phyloP scores from a whole-genome alignment of 2,797 vertebrate species.

The Erithacus rubecula region DNA sequence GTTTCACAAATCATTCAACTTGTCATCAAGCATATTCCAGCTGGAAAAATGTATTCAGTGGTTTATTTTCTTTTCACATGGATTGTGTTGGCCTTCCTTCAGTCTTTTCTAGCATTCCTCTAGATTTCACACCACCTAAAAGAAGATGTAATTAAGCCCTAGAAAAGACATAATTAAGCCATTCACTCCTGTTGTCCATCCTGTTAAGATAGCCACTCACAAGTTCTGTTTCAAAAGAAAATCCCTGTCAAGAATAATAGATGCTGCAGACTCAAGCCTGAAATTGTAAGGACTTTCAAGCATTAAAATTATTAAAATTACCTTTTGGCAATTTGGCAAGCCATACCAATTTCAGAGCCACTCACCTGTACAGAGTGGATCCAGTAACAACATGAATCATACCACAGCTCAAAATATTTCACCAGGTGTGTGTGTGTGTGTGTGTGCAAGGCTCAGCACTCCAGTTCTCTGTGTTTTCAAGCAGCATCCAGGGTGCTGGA shows the following conservation, averaged over 20 bases:
- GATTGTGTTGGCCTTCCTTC: not conserved
- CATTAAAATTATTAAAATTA: no score
- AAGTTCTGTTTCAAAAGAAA: not conserved
- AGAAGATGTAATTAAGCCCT: not conserved
- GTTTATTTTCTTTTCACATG: not conserved
- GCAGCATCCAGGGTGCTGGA: not conserved
- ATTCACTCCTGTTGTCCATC: not conserved
- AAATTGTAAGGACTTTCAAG: not conserved
- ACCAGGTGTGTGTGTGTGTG: rapidly evolving
- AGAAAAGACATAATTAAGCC: not conserved
- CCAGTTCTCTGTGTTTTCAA: rapidly evolving
- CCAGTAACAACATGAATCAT: not conserved
- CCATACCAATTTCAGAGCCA: not conserved
- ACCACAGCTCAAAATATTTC: not conserved
- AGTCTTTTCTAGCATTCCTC: not conserved
- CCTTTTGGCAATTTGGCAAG: not conserved
- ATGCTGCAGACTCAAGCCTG: not conserved
- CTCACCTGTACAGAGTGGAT: not conserved
- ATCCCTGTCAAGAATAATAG: not conserved
- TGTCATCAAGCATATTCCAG: not conserved
- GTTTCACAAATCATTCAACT: not conserved
- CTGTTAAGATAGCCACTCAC: not conserved
- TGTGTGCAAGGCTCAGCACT: not conserved
- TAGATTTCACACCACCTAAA: not conserved
- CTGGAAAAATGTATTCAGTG: not conserved